These are phyloP conservation scores for Acronicta aceris DNA, from an alignment of 2,888 invertebrate species.

Conservation along the genomic window DNA sequence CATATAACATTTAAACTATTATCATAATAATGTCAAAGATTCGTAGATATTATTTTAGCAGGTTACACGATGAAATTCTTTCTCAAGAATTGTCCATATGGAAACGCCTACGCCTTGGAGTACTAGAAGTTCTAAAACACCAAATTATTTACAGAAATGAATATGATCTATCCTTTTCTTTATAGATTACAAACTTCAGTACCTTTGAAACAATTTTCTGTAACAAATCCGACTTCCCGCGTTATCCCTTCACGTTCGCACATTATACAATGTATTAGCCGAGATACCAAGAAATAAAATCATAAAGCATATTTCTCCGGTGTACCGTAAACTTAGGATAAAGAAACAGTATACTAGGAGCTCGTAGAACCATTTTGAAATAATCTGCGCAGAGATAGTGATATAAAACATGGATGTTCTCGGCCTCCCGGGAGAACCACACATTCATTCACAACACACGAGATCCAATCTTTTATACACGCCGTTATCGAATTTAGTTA, in stretches of 20 bases:
- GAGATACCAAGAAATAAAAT: constrained; percentile 30
- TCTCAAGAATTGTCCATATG: too few species aligned
- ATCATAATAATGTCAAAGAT: too few species aligned
- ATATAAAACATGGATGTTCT: constrained; percentile 51
- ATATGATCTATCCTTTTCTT: background rate
- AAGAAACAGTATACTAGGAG: constrained; percentile 38
- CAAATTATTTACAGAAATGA: background rate
- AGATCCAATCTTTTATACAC: constrained; percentile 43
- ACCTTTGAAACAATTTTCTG: background rate
- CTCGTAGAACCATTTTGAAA: constrained; percentile 40
- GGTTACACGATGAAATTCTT: too few species aligned
- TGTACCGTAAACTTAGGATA: constrained; percentile 51
- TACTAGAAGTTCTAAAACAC: too few species aligned
- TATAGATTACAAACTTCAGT: background rate
- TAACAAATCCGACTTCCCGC: background rate
- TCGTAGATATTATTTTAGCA: too few species aligned
- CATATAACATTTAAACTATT: too few species aligned
- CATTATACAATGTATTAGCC: constrained; percentile 19
- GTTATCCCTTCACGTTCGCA: constrained; percentile 6
- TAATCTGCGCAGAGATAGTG: constrained; percentile 52
- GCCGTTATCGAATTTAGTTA: constrained; percentile 45
- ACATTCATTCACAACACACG: constrained; percentile 42
- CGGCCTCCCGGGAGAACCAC: constrained; percentile 35
- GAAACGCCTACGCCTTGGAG: too few species aligned
- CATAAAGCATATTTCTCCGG: constrained; percentile 45